Base-by-base conservation (phyloP, 2,888 invertebrate species). In the Pollenia angustigena region DNA sequence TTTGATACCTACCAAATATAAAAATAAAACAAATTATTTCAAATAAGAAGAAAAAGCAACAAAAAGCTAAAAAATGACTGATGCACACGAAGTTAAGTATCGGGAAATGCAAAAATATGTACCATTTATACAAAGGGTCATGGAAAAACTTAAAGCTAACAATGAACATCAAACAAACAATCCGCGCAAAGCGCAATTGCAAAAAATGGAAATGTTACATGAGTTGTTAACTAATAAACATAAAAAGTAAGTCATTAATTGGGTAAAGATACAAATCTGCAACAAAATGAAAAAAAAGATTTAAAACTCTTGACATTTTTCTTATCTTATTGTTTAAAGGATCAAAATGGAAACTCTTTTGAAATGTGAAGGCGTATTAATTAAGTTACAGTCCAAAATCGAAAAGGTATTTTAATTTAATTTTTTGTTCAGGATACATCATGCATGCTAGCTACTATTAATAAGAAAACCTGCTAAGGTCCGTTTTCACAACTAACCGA, bases 41-140 rank as follows among this genome's bases (percentile, higher is more conserved):
- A 3, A 12, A 54, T 54, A 54, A 52, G n/a, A 42, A 50, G 16
- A n/a, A 23, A 4, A n/a, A 75, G 10, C 23, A 64, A 66, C 10
- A 48, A 62, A 44, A 54, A 52, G 8, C 16, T 2, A 23, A 46
- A 74, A 80, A 74, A 89, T 89, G 89, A 87, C 68, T 46, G 89
- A 90, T 14, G 40, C 85, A 56, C 58, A 88, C 40, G 89, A 91
- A 32, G 81, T 81, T 4, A 91, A 91, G 56, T 88, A 90, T 56
- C 40, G 84, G 48, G 89, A 90, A 69, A 88, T 92, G 88, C 89
- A 92, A 93, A 94, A 94, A 89, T 96, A 96, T 93, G 95, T 96
- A 89, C 96, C 96, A n/a, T 96, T 96, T 91, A 92, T 97, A 92
- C 95, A 95, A 90, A 95, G 94, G 88, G 95, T 97, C 94, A 96